Conservation (phyloP, 2,888 invertebrate genomes). For the Tillus elongatus region DNA sequence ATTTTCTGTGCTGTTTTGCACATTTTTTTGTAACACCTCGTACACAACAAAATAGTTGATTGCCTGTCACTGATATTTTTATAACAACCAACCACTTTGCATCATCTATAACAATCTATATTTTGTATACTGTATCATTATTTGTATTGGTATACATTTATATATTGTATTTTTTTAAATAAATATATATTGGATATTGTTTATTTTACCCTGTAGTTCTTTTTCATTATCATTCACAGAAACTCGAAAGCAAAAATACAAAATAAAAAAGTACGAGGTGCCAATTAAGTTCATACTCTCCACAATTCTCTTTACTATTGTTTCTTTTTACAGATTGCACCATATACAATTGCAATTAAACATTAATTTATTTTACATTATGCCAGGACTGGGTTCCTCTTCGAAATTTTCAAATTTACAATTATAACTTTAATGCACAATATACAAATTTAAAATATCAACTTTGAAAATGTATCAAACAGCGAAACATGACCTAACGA, state of each 20-base stretch:
- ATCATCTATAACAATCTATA: slow-evolving; percentile 1
- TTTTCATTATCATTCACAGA: slow-evolving; percentile 19
- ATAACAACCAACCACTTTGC: too few species aligned
- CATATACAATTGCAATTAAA: slow-evolving; percentile 37
- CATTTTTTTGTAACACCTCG: slow-evolving; percentile 34
- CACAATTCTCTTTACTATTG: slow-evolving; percentile 29
- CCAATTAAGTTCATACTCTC: slow-evolving; percentile 28
- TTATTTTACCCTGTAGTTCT: slow-evolving; percentile 39
- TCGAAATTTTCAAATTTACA: slow-evolving; percentile 23
- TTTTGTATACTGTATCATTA: slow-evolving; percentile 26
- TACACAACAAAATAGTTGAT: slow-evolving; percentile 25
- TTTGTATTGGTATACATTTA: slow-evolving; percentile 32
- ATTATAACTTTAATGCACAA: slow-evolving; percentile 19
- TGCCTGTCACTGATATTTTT: too few species aligned
- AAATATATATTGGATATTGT: slow-evolving; percentile 39
- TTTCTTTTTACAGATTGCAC: slow-evolving; percentile 41
- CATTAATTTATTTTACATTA: slow-evolving; percentile 40
- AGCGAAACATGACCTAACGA: too few species aligned
- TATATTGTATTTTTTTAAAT: slow-evolving; percentile 30
- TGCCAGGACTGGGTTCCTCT: slow-evolving; percentile 44
- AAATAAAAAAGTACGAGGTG: slow-evolving; percentile 37
- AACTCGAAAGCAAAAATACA: slow-evolving; percentile 15
- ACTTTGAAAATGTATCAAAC: too few species aligned
- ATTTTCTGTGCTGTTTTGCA: slow-evolving; percentile 22
- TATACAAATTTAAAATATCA: slow-evolving; percentile 15